Percentiles rank a stretch among this genome's conserved stretches.
These are phyloP conservation scores for Cydia amplana DNA, from an alignment of 1,140 invertebrate genomes.

Conservation along the genomic window DNA sequence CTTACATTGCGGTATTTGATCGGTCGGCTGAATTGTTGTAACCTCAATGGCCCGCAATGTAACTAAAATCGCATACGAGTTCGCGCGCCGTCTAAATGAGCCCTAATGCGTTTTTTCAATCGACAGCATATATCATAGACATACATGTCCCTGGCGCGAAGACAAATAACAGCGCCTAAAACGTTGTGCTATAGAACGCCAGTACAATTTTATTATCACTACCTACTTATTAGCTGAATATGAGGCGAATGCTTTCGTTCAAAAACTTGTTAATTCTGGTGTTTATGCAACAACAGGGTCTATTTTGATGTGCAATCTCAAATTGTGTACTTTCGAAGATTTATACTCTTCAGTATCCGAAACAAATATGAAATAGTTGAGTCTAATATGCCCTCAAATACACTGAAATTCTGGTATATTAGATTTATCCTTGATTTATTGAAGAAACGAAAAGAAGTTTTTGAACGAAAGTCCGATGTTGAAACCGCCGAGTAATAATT, in stretches of 20 bases:
- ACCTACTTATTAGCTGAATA: not conserved
- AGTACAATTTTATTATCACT: not conserved
- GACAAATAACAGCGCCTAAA: not conserved
- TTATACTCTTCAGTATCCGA: too few species aligned
- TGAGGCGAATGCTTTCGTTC: not conserved
- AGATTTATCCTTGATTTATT: not conserved
- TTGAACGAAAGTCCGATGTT: not conserved
- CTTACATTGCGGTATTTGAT: too few species aligned
- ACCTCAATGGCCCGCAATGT: too few species aligned
- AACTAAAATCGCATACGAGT: too few species aligned
- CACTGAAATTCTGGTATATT: too few species aligned
- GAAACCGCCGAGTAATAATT: not conserved
- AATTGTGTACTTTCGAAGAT: not conserved
- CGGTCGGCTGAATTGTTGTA: too few species aligned
- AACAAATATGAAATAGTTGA: too few species aligned
- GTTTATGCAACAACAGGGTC: not conserved
- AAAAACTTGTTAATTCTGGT: not conserved
- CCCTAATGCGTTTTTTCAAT: too few species aligned
- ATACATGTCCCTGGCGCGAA: not conserved
- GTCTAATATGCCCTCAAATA: too few species aligned
- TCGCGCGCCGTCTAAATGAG: too few species aligned
- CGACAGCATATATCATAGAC: not conserved
- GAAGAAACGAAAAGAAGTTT: too few species aligned
- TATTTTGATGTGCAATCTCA: not conserved
- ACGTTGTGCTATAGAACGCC: slow-evolving; percentile 1